Percentiles rank a stretch among this genome's conserved stretches.
phyloP scores from a whole-genome alignment of 1,140 invertebrate genomes.

The Eueides isabella region DNA sequence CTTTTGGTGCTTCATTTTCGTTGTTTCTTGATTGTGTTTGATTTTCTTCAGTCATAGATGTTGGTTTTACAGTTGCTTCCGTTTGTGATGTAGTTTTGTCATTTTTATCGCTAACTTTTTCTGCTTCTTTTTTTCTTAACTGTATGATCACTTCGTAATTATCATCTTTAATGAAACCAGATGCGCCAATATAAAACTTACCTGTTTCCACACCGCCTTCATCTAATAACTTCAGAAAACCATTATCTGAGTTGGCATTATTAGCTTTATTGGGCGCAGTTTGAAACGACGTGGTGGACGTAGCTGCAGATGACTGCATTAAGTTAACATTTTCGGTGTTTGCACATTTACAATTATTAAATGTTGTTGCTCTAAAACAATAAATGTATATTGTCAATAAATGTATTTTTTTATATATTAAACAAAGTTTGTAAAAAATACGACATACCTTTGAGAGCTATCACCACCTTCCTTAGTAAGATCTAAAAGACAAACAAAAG shows the following conservation, averaged over 20 bases:
- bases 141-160: slow-evolving; percentile 76
- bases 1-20: neutral
- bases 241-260: slow-evolving; percentile 40
- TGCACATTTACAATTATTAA: slow-evolving; percentile 40
- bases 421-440: neutral
- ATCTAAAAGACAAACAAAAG: slow-evolving; percentile 12
- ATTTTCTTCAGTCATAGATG: neutral
- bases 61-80: neutral
- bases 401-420: too few species aligned
- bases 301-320: slow-evolving; percentile 45
- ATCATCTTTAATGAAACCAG: slow-evolving; percentile 68
- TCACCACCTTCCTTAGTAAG: slow-evolving; percentile 14
- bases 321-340: slow-evolving; percentile 13
- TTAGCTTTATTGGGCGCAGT: slow-evolving; percentile 51
- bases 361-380: slow-evolving; percentile 38
- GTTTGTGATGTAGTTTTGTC: neutral
- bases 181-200: slow-evolving; percentile 72
- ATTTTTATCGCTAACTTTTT: slow-evolving; percentile 31
- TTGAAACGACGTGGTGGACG: slow-evolving; percentile 61
- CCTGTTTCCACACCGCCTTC: slow-evolving; percentile 55
- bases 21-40: neutral
- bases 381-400: too few species aligned
- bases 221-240: slow-evolving; percentile 58
- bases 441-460: slow-evolving; percentile 4
- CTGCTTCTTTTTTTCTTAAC: slow-evolving; percentile 65